Evolutionary conservation across 2,888 invertebrate species (phyloP), one percentile per base, ranked within the genome.

Genomic region (Drosophila macrothrix): DNA sequence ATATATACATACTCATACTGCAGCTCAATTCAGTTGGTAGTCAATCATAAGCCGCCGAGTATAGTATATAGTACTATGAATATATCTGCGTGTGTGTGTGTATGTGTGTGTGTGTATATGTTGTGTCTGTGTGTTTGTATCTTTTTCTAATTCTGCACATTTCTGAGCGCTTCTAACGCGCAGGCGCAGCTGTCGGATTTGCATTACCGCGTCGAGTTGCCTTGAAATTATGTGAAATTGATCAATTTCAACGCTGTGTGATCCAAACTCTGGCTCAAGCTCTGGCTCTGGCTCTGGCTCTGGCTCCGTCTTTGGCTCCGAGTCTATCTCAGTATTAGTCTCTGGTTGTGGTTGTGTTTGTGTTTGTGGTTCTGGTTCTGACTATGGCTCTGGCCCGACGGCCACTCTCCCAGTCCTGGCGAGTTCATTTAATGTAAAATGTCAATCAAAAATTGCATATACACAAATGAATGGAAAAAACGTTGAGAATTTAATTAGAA

Each of bases 171-270:
- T 90, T 90, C 88, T 88, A 85, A 90, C 90, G 88, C 85, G 77
- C 70, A 82, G 76, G 80, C 88, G 90, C 90, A 89, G 82, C 90
- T 88, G 87, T 88, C 87, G 88, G 87, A 88, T 88, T 87, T 87
- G 87, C 90, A 87, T 87, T 88, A 88, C 90, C 76, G 80, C 78
- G 80, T 78, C 82, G 91, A 88, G 84, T 88, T 82, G 76, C 80
- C 82, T 79, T 83, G 82, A 85, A 88, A 90, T 91, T 91, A 90
- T 91, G 88, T 91, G 91, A 92, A 92, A 92, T 92, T 92, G 92
- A 92, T 92, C 92, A 92, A 92, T 91, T 92, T 92, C 92, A 92
- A 90, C 92, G 91, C 88, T 81, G 73, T 80, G 87, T 80, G 72
- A 83, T 71, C 64, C 67, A 54, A 46, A 29, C 53, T 63, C 49